Base-by-base conservation (phyloP, 2,888 invertebrate genomes). In the Chymomyza fuscimana region DNA sequence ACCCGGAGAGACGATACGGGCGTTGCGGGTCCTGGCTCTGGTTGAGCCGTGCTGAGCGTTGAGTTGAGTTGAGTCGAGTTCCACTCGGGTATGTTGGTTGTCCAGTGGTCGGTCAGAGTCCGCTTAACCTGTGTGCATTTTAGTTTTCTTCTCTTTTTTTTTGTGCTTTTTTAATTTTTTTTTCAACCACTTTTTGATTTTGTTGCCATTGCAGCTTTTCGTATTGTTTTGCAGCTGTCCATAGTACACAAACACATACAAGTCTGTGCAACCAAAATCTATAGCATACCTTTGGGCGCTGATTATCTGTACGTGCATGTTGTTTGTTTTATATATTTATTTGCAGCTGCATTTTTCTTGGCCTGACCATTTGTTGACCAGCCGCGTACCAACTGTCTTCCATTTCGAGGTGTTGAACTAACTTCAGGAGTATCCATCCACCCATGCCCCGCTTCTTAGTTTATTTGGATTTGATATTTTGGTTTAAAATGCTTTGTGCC, bases 241-340 rank as follows among this genome's bases (percentile, higher is more conserved):
- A 67, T 63, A 60, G 46, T 64, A 25, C 25, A 52, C 60, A 59
- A 15, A 51, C n/a, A 22, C 58, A 46, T 40, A 22, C 25, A 19
- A 19, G 19, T 51, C 16, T 19, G 32, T 3, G 52, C n/a, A 67
- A 58, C 68, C 72, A 58, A 40, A 15, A 19, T 70, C 65, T 36
- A 54, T 36, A 60, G 69, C 63, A 63, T 73, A 74, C 76, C 76
- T 77, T 64, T 73, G 68, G 71, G 65, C 73, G 84, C 81, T 88
- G 88, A 88, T 84, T 84, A 84, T 88, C 87, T 79, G 68, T 66
- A 77, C 78, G 77, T 77, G 73, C 71, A 79, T 80, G 54, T 67
- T 77, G 68, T 69, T 69, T 64, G 70, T 68, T 67, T 16, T 52
- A 60, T 60, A 36, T 65, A 7, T 25, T 65, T 7, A 46, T 65